phyloP scores from a whole-genome alignment of 2,797 vertebrate species.

The Siniperca undulata region DNA sequence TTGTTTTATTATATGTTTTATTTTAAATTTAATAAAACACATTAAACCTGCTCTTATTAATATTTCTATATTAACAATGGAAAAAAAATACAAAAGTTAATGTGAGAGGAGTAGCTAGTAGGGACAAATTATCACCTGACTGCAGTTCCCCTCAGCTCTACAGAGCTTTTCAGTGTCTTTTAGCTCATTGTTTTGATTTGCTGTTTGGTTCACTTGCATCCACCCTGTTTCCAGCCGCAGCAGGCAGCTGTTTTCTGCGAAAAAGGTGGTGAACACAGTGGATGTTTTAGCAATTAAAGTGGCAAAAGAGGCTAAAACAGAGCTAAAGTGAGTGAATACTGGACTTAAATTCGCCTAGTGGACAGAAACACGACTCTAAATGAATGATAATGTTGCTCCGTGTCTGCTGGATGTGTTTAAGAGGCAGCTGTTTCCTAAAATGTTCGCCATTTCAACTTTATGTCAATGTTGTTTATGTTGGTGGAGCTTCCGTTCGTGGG shows the following conservation, averaged over 20 bases:
- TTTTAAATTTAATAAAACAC: background rate
- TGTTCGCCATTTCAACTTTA: background rate
- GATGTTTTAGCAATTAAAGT: too few relatives aligned
- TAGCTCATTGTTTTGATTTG: background rate
- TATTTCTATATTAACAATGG: background rate
- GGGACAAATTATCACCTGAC: background rate
- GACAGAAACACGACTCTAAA: background rate
- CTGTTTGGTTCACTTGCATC: background rate
- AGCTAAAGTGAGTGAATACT: background rate
- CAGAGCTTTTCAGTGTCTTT: background rate
- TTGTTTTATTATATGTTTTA: background rate
- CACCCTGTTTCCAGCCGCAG: too few relatives aligned
- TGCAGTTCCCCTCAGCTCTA: too few relatives aligned
- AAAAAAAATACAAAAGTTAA: background rate
- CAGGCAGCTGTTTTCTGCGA: too few relatives aligned
- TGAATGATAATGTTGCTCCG: background rate
- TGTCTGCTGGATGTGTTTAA: background rate
- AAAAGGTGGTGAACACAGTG: background rate
- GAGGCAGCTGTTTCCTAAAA: background rate
- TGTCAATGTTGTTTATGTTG: background rate
- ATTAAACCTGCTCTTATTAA: background rate
- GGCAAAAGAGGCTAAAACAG: background rate
- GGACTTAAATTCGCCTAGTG: background rate
- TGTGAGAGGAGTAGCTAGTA: too few relatives aligned
- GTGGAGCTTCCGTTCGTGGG: background rate